A percentile compares a stretch with the other conserved stretches of the same genome.
phyloP scores from a whole-genome alignment of 2,888 invertebrate species.

The Diarsia mendica region DNA sequence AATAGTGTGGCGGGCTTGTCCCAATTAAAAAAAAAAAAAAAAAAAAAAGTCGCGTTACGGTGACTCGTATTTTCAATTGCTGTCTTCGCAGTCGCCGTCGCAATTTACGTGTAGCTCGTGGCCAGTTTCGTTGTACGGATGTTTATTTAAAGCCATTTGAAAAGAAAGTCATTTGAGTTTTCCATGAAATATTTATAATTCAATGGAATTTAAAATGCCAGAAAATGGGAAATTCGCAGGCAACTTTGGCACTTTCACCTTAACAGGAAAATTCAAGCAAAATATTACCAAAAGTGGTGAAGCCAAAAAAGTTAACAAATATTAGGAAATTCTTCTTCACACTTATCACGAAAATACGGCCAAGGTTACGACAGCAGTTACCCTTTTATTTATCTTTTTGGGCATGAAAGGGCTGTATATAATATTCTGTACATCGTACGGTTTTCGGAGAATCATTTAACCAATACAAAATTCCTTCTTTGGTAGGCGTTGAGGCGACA shows the following conservation, averaged over 20 bases:
- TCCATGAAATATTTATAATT: too few species aligned
- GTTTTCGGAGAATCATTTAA: not conserved
- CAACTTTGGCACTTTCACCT: not conserved
- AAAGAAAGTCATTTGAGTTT: too few species aligned
- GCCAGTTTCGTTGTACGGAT: not conserved
- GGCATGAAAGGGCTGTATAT: not conserved
- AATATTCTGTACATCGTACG: not conserved
- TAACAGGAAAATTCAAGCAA: not conserved
- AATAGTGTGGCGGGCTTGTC: too few species aligned
- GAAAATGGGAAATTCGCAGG: not conserved
- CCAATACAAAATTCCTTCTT: not conserved
- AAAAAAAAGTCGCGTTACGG: not conserved
- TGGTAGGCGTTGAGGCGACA: not conserved
- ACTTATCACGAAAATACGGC: slow-evolving; percentile 3
- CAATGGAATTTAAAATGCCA: not conserved
- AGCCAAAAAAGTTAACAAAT: slow-evolving; percentile 15
- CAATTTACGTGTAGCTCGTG: not conserved
- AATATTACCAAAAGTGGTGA: not conserved
- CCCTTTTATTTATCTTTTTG: not conserved
- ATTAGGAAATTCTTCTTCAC: slow-evolving; percentile 8
- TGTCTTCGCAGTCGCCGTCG: not conserved
- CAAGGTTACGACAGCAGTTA: slow-evolving; percentile 8
- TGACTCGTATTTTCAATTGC: not conserved
- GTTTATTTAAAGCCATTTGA: too few species aligned
- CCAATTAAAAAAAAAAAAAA: too few species aligned